Conservation (phyloP, 2,888 invertebrate species). For the Iselma pallidipennis region DNA sequence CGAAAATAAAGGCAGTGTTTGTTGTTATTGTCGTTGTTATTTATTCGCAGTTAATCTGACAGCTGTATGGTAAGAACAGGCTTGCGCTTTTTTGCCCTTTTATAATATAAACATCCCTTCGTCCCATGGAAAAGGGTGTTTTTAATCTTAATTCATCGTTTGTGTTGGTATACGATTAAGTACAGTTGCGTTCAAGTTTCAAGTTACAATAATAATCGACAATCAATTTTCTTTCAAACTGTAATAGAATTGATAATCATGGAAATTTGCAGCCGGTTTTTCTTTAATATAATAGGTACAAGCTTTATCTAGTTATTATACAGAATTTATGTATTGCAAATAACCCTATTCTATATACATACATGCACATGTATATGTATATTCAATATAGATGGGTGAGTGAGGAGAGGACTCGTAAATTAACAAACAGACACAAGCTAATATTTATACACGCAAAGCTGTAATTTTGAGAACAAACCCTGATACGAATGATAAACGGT, state of each 20-base stretch:
- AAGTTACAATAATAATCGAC: background rate
- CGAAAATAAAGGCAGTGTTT: background rate
- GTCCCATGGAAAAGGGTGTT: background rate
- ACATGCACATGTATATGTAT: background rate
- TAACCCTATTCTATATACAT: background rate
- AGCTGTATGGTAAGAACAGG: background rate
- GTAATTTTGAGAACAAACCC: constrained; percentile 26
- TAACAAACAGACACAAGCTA: constrained; percentile 23
- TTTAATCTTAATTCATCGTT: background rate
- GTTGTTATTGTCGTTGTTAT: background rate
- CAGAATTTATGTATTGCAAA: background rate
- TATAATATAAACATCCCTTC: background rate
- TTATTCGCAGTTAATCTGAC: background rate
- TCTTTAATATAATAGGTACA: background rate
- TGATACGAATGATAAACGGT: constrained; percentile 22
- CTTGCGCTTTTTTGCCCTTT: background rate
- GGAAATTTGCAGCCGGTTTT: background rate
- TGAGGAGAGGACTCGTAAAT: constrained; percentile 18
- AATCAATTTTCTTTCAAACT: background rate
- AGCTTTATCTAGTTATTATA: background rate
- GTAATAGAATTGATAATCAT: background rate
- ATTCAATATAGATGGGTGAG: background rate
- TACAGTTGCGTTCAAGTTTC: background rate
- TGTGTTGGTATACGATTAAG: background rate
- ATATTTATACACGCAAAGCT: constrained; percentile 28